A percentile compares a stretch with the other conserved stretches of the same genome.
phyloP scores from a whole-genome alignment of 2,888 invertebrate species.

The Acheta domesticus region DNA sequence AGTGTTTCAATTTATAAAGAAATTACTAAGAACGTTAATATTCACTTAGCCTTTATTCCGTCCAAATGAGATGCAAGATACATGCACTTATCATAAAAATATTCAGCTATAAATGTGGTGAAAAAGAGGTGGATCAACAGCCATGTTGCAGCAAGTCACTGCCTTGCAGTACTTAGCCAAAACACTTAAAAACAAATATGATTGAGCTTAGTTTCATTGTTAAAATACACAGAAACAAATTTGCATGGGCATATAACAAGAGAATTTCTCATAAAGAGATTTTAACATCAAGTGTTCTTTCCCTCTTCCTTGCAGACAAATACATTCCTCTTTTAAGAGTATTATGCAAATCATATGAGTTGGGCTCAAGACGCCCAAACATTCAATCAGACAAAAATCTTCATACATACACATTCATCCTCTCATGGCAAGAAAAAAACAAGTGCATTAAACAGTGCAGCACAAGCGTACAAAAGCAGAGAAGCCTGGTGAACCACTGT shows the following conservation, averaged over 20 bases:
- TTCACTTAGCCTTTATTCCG: conserved; percentile 6
- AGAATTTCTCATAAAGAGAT: background rate
- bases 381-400: background rate
- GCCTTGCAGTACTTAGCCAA: background rate
- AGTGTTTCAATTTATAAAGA: too few species aligned
- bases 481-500: background rate
- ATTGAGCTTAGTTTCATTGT: background rate
- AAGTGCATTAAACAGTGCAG: conserved; percentile 18
- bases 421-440: background rate
- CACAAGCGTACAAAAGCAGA: background rate
- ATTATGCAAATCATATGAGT: background rate
- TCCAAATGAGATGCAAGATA: conserved; percentile 18
- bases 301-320: background rate
- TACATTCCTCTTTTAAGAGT: background rate
- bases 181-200: background rate
- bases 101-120: conserved; percentile 18
- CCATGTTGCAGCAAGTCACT: background rate
- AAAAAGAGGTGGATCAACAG: conserved; percentile 3
- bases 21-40: background rate
- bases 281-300: background rate
- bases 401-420: background rate
- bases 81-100: conserved; percentile 1
- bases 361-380: too few species aligned
- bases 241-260: background rate
- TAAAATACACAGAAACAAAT: background rate